phyloP scores from a whole-genome alignment of 2,113 vertebrate genomes.

The Lutjanus erythropterus region DNA sequence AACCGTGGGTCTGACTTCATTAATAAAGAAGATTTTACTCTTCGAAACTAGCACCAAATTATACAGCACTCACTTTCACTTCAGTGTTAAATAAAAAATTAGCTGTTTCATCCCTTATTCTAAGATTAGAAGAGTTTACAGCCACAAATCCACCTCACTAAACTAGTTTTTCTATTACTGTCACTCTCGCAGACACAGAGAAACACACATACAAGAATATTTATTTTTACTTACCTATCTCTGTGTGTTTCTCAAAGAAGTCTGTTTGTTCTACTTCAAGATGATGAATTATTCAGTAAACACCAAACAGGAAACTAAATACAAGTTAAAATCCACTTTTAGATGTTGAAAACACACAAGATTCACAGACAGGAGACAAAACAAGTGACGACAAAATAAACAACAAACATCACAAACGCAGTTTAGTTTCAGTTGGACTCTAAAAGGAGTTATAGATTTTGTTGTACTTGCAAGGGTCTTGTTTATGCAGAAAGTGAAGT shows the following conservation, averaged over 20 bases:
- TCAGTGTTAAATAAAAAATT: not conserved
- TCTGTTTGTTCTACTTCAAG: not conserved
- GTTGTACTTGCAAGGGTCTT: too few relatives aligned
- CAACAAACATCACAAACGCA: too few relatives aligned
- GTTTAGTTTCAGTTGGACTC: too few relatives aligned
- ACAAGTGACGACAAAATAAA: too few relatives aligned
- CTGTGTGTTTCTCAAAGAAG: not conserved
- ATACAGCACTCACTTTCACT: not conserved
- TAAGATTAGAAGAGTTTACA: not conserved
- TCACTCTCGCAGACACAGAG: not conserved
- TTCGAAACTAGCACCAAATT: not conserved
- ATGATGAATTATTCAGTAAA: not conserved
- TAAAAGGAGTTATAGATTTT: too few relatives aligned
- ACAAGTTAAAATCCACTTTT: not conserved
- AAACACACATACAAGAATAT: not conserved
- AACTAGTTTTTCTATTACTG: not conserved
- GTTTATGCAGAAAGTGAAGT: too few relatives aligned
- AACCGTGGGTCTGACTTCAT: not conserved
- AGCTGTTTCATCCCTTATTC: not conserved
- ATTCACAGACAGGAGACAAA: not conserved
- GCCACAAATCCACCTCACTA: not conserved
- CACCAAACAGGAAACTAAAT: not conserved
- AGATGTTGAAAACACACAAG: not conserved
- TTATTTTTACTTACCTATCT: not conserved
- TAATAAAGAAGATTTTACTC: not conserved